These are phyloP conservation scores for Petrolisthes manimaculis DNA, from an alignment of 2,888 invertebrate genomes.

Conservation along the genomic window DNA sequence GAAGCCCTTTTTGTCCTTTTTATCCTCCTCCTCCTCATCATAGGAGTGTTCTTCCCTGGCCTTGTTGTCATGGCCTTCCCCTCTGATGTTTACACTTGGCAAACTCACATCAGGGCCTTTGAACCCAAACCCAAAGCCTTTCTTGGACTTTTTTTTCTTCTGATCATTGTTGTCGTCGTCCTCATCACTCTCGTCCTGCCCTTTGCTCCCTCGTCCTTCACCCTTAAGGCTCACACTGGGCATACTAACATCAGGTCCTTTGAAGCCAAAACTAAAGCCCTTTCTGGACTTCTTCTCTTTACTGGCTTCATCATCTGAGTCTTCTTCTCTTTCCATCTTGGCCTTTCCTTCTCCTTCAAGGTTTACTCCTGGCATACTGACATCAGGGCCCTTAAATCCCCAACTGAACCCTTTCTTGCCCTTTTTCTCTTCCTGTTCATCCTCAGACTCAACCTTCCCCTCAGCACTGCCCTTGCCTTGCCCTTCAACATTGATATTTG, in stretches of 20 bases:
- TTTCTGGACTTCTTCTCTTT: slow-evolving; percentile 25
- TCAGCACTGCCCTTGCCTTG: neutral
- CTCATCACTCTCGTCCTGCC: neutral
- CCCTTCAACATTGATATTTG: neutral
- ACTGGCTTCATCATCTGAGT: slow-evolving; percentile 7
- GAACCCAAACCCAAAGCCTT: slow-evolving; percentile 1
- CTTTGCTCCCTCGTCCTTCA: neutral
- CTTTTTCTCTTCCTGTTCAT: slow-evolving; percentile 13
- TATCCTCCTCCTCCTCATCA: neutral
- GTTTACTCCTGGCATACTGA: slow-evolving; percentile 37
- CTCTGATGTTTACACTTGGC: slow-evolving; percentile 19
- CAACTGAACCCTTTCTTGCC: slow-evolving; percentile 34
- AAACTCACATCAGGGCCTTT: slow-evolving; percentile 20
- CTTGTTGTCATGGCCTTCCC: neutral
- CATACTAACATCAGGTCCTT: slow-evolving; percentile 31
- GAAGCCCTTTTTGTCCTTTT: neutral
- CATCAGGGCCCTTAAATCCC: slow-evolving; percentile 47
- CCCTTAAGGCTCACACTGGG: slow-evolving; percentile 22
- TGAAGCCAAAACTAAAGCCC: slow-evolving; percentile 40
- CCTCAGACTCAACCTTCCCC: neutral
- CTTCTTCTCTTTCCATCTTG: neutral
- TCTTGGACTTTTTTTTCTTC: neutral
- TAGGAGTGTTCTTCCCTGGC: neutral
- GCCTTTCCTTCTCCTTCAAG: slow-evolving; percentile 27
- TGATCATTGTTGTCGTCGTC: neutral